Conservation (phyloP, 2,113 vertebrate species). For the Aythya baeri region DNA sequence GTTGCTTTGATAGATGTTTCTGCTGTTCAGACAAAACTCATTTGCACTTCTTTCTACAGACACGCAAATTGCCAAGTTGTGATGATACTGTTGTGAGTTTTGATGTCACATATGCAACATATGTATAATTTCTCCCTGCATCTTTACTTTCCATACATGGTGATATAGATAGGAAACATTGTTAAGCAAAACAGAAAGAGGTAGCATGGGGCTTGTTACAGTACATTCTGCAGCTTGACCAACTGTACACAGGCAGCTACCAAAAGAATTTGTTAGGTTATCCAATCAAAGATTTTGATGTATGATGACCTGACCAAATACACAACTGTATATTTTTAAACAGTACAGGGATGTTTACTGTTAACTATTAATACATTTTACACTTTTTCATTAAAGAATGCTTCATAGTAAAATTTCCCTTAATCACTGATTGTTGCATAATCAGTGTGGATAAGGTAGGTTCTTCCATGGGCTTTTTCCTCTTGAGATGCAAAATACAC, state of each 20-base stretch:
- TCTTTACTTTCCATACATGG: neutral
- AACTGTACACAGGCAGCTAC: neutral
- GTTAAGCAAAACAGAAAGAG: neutral
- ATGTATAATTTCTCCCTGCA: neutral
- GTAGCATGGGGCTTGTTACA: neutral
- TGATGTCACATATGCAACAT: accelerated
- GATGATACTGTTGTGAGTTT: neutral
- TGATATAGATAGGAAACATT: neutral
- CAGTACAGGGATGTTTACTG: neutral
- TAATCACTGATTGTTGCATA: neutral
- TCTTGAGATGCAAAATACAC: neutral
- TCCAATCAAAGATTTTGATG: neutral
- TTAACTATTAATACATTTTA: neutral
- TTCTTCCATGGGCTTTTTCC: neutral
- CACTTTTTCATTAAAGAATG: neutral
- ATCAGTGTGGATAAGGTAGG: neutral
- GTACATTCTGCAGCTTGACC: neutral
- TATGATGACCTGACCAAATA: neutral
- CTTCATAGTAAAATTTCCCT: neutral
- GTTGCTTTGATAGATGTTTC: neutral
- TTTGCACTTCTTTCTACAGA: neutral
- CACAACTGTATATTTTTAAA: neutral
- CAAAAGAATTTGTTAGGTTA: neutral
- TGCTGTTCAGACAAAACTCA: neutral
- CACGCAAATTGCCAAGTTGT: neutral